Evolutionary conservation across 2,113 vertebrate species (phyloP).

Genomic region (Corythaeola cristata): DNA sequence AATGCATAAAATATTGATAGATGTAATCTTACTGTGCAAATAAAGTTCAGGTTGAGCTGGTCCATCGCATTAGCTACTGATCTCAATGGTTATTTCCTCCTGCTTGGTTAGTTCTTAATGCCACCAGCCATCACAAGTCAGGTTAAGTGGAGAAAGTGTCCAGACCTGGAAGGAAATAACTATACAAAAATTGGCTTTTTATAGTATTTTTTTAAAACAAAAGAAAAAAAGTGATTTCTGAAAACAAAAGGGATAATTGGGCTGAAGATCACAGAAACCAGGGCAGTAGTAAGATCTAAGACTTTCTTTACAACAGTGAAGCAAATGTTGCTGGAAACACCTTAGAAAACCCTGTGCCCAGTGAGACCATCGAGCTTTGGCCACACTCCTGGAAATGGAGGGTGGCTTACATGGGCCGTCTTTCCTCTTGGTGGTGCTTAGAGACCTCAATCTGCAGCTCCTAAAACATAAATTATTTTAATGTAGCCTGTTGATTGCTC

Average conservation of each 20-base stretch:
- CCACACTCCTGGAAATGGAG: not conserved
- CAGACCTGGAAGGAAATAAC: not conserved
- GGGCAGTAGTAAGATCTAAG: not conserved
- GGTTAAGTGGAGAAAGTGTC: not conserved
- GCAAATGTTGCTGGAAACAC: not conserved
- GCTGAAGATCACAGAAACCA: not conserved
- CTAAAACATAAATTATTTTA: not conserved
- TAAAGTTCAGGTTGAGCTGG: conserved; percentile 2
- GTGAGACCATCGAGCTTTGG: not conserved
- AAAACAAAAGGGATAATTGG: not conserved
- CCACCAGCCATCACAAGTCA: too few relatives aligned
- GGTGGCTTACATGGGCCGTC: not conserved
- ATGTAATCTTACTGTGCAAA: conserved; percentile 17
- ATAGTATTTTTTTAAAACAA: not conserved
- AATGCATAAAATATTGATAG: conserved; percentile 43
- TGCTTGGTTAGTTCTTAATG: too few relatives aligned
- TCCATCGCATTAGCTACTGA: not conserved
- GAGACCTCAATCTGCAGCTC: not conserved
- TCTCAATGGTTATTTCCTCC: not conserved
- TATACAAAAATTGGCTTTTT: not conserved
- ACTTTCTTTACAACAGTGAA: not conserved
- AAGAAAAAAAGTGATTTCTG: not conserved
- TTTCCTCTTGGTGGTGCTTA: not conserved
- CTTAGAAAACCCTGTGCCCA: not conserved
- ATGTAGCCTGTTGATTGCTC: not conserved